These are phyloP conservation scores for Napeogenes inachia DNA, from an alignment of 2,888 invertebrate genomes.

Conservation along the genomic window DNA sequence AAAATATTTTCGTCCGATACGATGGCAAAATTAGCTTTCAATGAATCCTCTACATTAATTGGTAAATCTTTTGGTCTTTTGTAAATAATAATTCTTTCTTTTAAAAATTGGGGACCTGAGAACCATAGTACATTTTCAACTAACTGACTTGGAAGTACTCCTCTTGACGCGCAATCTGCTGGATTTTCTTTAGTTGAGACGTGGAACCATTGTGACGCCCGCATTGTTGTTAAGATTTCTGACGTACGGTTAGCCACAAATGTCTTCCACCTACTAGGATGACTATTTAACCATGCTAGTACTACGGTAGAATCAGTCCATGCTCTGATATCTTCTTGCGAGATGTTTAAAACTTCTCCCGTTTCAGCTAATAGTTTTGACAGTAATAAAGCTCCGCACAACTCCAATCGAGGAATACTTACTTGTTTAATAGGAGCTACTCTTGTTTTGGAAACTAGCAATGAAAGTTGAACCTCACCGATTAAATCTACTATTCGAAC, in stretches of 20 bases:
- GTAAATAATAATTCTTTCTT: slow-evolving; percentile 8
- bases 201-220: background rate
- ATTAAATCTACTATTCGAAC: slow-evolving; percentile 1
- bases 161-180: too few relatives aligned
- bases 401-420: slow-evolving; percentile 26
- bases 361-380: slow-evolving; percentile 21
- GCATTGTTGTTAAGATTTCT: slow-evolving; percentile 28
- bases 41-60: slow-evolving; percentile 3
- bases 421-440: slow-evolving; percentile 25
- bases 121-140: too few relatives aligned
- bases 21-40: background rate
- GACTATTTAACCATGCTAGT: slow-evolving; percentile 28
- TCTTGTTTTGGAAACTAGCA: slow-evolving; percentile 18
- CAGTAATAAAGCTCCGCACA: slow-evolving; percentile 30
- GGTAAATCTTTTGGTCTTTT: slow-evolving; percentile 6
- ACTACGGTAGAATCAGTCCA: slow-evolving; percentile 31
- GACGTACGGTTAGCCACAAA: slow-evolving; percentile 35
- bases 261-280: slow-evolving; percentile 30
- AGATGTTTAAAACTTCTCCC: slow-evolving; percentile 15
- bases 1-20: slow-evolving; percentile 6
- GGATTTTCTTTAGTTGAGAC: too few relatives aligned
- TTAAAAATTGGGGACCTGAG: slow-evolving; percentile 3
- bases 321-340: slow-evolving; percentile 16
- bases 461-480: background rate
- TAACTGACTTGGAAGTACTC: too few relatives aligned